Evolutionary conservation across 2,888 invertebrate genomes (phyloP).

Genomic region (Nycteola revayana): DNA sequence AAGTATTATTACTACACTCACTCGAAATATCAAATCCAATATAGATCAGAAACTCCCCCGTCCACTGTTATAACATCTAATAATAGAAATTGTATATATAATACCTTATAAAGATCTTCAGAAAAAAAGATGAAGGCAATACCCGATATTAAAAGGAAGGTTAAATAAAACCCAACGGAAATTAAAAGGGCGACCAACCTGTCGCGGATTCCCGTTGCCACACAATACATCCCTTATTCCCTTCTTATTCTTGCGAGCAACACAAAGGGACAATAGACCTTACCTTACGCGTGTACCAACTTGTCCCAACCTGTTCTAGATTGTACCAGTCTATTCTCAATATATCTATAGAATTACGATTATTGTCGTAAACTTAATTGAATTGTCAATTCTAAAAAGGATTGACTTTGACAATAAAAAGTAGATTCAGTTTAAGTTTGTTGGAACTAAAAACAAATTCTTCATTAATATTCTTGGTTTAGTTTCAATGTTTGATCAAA

Average conservation of each 20-base stretch:
- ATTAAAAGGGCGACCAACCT: constrained; percentile 41
- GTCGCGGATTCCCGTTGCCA: constrained; percentile 31
- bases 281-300: constrained; percentile 25
- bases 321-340: constrained; percentile 4
- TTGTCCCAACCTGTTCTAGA: constrained; percentile 34
- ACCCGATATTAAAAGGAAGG: constrained; percentile 19
- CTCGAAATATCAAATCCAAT: too few species aligned
- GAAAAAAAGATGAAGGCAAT: too few species aligned
- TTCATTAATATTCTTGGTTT: constrained; percentile 16
- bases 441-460: constrained; percentile 2
- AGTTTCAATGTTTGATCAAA: constrained; percentile 18
- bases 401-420: not conserved
- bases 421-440: too few species aligned
- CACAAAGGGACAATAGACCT: constrained; percentile 33
- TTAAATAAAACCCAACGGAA: constrained; percentile 36
- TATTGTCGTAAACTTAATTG: constrained; percentile 2
- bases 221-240: constrained; percentile 39
- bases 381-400: constrained; percentile 1
- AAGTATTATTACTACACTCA: too few species aligned
- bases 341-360: constrained; percentile 1
- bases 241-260: constrained; percentile 34
- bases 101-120: too few species aligned
- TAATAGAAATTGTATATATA: too few species aligned
- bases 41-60: too few species aligned
- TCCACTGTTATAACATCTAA: too few species aligned